Base-by-base conservation (phyloP, 2,797 vertebrate species). In the Phalloptychus januarius region DNA sequence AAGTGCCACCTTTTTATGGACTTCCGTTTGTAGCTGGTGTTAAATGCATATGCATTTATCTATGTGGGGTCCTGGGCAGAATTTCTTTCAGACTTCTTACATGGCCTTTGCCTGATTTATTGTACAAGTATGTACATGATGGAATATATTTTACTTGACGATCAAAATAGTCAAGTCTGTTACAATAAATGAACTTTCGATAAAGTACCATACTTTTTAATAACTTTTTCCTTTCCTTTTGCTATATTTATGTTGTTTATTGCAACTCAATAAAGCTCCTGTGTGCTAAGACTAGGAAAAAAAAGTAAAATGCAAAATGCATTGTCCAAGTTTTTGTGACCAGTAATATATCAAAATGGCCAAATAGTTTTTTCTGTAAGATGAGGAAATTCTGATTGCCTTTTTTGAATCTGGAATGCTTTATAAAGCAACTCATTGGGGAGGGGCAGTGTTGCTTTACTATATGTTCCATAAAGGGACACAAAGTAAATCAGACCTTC, bases 1-100 rank as follows among this genome's bases (percentile, higher is more conserved):
- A 74, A 46, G 72, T 71, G 25, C 20, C 80, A 75, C 45, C 45
- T 50, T 77, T 67, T 58, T 38, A 11, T 2, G 38, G 3, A 69
- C 10, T 33, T 15, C 6, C 10, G 0, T 8, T 78, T 5, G 56
- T 78, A 74, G 44, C 15, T 70, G 1, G 36, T 50, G 71, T 77
- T 16, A 20, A n/a, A 50, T 45, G n/a, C 44, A 16, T 6, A 58
- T 0, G 50, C 25, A 42, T 45, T n/a, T 56, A 5, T 45, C 3
- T 69, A 40, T 23, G 38, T n/a, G 38, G 4, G 33, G 11, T 12
- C n/a, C 40, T 70, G 16, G 23, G 25, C 40, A 18, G 40, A n/a
- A 45, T n/a, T 45, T 70, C 1, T 10, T 61, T 36, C 7, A 15
- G 20, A 38, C 36, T 7, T 8, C 7, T 65, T 31, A 58, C 7